Base-by-base conservation (phyloP, 2,888 invertebrate species). In the Hedychridium roseum region DNA sequence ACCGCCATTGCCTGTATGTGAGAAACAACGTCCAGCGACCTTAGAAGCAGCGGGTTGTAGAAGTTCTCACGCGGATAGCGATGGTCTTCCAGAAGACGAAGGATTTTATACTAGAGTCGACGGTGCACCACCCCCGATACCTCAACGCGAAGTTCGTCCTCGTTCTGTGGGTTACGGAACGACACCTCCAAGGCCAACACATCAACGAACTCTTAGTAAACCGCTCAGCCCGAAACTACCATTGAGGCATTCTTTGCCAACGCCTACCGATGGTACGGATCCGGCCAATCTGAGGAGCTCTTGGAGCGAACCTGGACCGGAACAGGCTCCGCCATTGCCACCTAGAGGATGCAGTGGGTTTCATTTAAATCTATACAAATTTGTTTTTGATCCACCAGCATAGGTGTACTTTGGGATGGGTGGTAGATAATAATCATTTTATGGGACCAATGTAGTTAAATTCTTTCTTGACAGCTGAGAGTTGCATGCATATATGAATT, bases 281-380 rank as follows among this genome's bases (percentile, higher is more conserved):
- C 78, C 77, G 60, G 55, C 80, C 63, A 85, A 71, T 69, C 59
- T 84, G 79, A 66, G 87, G 73, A 80, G 79, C 71, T 78, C 85
- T 58, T 78, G 88, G 88, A 78, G 85, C 70, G 77, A 87, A 80
- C 52, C 79, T 15, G 79, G 82, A 0, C 66, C 80, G 55, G 92
- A 92, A 0, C 91, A 91, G 12, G 77, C 77, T 0, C 76, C 77
- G 1, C 92, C 92, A 0, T 73, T 92, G 44, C 92, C 92, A 2
- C 92, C 92, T 0, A 81, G 92, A 50, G 90, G 91, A 4, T 88
- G 89, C 58, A 88, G 88, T 88, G 76, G 73, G 79, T 69, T 14
- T 26, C 34, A 17, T 37, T 43, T 20, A 9, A 26, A 17, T n/a
- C n/a, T n/a, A n/a, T n/a, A n/a, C 1, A 7, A 7, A 27, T 7